Evolutionary conservation across 2,797 vertebrate species (phyloP), one percentile per base, ranked within the genome.

Genomic region (Semaprochilodus insignis): DNA sequence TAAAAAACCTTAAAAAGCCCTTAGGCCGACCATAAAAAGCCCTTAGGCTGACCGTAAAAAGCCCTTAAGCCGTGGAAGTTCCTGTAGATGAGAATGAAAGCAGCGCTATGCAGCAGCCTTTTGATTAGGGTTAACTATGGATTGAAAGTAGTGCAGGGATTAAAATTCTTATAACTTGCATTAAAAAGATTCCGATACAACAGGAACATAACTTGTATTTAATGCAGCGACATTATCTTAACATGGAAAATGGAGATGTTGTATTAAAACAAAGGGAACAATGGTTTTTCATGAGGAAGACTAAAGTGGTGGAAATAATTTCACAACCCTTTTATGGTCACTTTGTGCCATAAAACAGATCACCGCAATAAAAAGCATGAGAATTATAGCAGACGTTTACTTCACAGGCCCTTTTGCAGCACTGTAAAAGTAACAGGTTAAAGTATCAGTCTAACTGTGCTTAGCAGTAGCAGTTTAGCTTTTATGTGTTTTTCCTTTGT

Each of bases 251-350:
- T 74, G 27, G 57, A 74, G 17, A 57, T 31, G n/a, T 34, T 34
- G 11, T 21, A 21, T 34, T 55, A 34, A 36, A 72, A 73, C 19
- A 59, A 17, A 36, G 13, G 3, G 54, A 34, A 3, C 17, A 23
- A 23, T 40, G 71, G 13, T n/a, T 36, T 54, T 44, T 54, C 27
- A 25, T 44, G 36, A 19, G 1, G 14, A 10, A 11, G 27, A 73
- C 17, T 11, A 21, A 55, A 27, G 21, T 48, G 66, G 23, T 55
- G 19, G 10, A 31, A 31, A 54, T 27, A 11, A 85, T 92, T 89
- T 88, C 88, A 77, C 85, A 89, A 89, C 72, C 57, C 84, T 83
- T 89, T 90, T 88, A 92, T 90, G 82, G 83, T 85, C 85, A 84
- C 75, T 51, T 10, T 36, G 25, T 44, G 66, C 31, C 85, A 89